Evolutionary conservation across 2,113 vertebrate species (phyloP), one percentile per base, ranked within the genome.

Genomic region (Lampris incognitus): DNA sequence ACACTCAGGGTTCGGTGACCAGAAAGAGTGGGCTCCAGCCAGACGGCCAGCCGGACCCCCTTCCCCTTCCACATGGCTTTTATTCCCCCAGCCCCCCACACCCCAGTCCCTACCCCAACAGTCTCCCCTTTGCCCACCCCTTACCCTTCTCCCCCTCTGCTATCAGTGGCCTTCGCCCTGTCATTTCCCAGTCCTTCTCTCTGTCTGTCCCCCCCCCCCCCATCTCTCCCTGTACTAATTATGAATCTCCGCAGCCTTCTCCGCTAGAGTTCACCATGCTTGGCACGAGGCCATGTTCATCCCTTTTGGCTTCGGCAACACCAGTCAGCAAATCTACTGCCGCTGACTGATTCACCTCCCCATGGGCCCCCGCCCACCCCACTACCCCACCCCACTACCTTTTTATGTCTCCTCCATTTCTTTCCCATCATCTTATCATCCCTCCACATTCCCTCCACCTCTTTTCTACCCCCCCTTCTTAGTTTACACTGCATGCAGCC

Each of bases 321-420:
- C 67, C 72, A 69, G 78, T 85, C 81, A 70, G 69, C 78, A 86
- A 83, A 85, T 85, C 72, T 79, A 55, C 68, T 84, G 74, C 82
- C 79, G 77, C 72, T 84, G 81, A 73, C 67, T 69, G 71, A 84
- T 80, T 78, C 78, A 74, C 75, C 69, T 77, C 57, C 55, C 36
- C 55, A 49, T 64, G 24, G 57, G 71, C 36, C 13, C 56, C 36
- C 69, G 64, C 6, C 38, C 42, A 63, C 41, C 58, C 62, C 37
- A 8, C 41, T 24, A 7, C 5, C 9, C 7, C 41, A 7, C 41
- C 60, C 24, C 11, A 9, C 9, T 46, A 52, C 11, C 10, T n/a
- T 59, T 5, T n/a, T 56, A 51, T 57, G 8, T 49, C 66, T 57
- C 40, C 42, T 40, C 50, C 11, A 39, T 42, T 6, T 9, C 67